These are phyloP conservation scores for Cephus runcator DNA, from an alignment of 2,888 invertebrate species.

Conservation along the genomic window DNA sequence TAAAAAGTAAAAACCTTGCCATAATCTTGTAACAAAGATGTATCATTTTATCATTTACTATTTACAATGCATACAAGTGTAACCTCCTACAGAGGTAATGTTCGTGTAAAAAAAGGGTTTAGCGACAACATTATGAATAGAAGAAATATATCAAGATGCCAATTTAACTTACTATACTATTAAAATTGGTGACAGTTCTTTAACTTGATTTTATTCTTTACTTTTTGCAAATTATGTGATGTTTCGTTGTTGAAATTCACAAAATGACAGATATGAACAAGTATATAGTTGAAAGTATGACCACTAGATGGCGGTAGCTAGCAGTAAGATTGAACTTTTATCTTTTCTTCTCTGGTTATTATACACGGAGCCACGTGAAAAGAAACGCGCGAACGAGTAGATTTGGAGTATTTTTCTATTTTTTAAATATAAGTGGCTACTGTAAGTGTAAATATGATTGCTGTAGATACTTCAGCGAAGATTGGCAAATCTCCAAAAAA, in stretches of 20 bases:
- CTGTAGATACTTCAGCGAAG: slow-evolving; percentile 10
- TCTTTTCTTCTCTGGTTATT: neutral
- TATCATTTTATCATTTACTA: neutral
- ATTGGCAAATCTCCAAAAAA: slow-evolving; percentile 16
- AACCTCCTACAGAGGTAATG: neutral
- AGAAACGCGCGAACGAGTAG: neutral
- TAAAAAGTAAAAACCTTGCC: neutral
- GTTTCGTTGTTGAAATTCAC: neutral
- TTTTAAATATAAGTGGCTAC: neutral
- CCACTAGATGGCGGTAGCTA: neutral
- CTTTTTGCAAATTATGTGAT: neutral
- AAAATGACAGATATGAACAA: neutral
- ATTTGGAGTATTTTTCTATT: neutral
- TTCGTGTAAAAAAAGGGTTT: neutral
- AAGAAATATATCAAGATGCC: neutral
- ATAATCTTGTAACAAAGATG: neutral
- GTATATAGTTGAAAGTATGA: neutral
- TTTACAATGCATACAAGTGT: neutral
- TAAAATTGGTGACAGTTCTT: neutral
- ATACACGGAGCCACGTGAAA: neutral
- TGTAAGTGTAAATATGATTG: slow-evolving; percentile 12
- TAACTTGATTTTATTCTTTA: neutral
- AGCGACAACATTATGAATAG: neutral
- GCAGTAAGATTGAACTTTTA: too few species aligned
- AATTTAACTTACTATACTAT: neutral